Base-by-base conservation (phyloP, 2,797 vertebrate species). In the Pangasius krempfi region DNA sequence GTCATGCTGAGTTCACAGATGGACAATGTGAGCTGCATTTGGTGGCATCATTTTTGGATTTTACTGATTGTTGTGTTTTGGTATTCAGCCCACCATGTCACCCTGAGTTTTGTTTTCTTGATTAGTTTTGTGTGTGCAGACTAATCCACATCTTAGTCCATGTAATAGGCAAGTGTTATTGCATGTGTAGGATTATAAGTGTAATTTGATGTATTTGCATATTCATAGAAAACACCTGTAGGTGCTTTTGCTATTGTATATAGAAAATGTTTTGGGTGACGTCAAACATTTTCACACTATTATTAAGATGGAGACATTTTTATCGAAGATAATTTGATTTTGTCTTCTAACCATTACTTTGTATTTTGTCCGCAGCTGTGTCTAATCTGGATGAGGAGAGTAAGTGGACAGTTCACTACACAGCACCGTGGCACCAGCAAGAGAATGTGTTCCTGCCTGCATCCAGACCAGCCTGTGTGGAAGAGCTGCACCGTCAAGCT, bases 381-480 rank as follows among this genome's bases (percentile, higher is more conserved):
- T 99, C 98, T 92, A 99, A 98, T 94, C 94, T 99, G 93, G 98
- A 99, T 30, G 98, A 99, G 94, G 98, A 99, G 95, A 99, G 97
- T 87, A 97, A 98, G 92, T 99, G 98, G 98, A 97, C 97, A 0
- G 98, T 99, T 79, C 98, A 99, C 93, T 99, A 99, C 93, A 97
- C 96, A 0, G 98, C 98, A 22, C 97, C 98, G 0, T 99, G 98
- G 98, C 98, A 99, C 91, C 98, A 99, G 94, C 98, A 99, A 94
- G 98, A 99, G 93, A 99, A 99, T 56, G 98, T 99, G 56, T 99
- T 99, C 92, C 94, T 99, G 68, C 98, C 98, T 0, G 92, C 96
- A 81, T 97, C 96, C 70, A 96, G 98, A 92, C 97, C 98, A 0
- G 94, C 97, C 27, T 99, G 98, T 1, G 97, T 99, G 87, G 98